Conservation (phyloP, 2,113 vertebrate genomes). For the Ceyx margarethae region DNA sequence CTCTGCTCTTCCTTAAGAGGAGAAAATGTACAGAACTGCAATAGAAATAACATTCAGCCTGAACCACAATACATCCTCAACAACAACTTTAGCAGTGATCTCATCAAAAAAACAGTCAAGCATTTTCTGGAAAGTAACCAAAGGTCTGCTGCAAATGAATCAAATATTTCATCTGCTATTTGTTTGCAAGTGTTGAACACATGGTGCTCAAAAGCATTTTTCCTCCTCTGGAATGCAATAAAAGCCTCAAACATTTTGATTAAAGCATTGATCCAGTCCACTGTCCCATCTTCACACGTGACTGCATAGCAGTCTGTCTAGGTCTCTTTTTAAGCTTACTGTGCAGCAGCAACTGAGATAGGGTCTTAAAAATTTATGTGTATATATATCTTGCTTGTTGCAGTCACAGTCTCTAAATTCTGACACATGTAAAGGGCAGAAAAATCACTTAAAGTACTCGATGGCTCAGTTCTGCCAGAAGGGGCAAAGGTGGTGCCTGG, state of each 20-base stretch:
- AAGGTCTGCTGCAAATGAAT: slow-evolving; percentile 53
- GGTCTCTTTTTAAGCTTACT: slow-evolving; percentile 20
- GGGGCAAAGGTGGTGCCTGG: neutral
- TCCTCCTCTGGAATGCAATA: slow-evolving; percentile 48
- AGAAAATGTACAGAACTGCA: neutral
- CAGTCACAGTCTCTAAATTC: neutral
- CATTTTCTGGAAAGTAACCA: slow-evolving; percentile 57
- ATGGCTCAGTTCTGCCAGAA: neutral
- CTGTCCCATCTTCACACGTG: slow-evolving; percentile 27
- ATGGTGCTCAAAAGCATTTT: slow-evolving; percentile 54
- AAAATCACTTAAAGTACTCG: slow-evolving; percentile 7
- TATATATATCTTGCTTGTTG: slow-evolving; percentile 17
- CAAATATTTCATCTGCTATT: slow-evolving; percentile 56
- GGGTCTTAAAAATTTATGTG: slow-evolving; percentile 13
- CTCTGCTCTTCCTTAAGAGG: neutral
- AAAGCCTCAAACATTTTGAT: slow-evolving; percentile 58
- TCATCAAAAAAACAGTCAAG: slow-evolving; percentile 31
- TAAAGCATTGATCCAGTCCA: slow-evolving; percentile 55
- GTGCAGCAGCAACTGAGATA: neutral
- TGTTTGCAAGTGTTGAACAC: slow-evolving; percentile 58
- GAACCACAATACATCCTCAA: neutral
- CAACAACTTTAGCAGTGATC: slow-evolving; percentile 9
- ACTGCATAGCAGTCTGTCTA: slow-evolving; percentile 28
- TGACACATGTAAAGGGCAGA: slow-evolving; percentile 9
- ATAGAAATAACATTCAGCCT: neutral